phyloP scores from a whole-genome alignment of 2,113 vertebrate genomes.

The Spilogale gracilis region DNA sequence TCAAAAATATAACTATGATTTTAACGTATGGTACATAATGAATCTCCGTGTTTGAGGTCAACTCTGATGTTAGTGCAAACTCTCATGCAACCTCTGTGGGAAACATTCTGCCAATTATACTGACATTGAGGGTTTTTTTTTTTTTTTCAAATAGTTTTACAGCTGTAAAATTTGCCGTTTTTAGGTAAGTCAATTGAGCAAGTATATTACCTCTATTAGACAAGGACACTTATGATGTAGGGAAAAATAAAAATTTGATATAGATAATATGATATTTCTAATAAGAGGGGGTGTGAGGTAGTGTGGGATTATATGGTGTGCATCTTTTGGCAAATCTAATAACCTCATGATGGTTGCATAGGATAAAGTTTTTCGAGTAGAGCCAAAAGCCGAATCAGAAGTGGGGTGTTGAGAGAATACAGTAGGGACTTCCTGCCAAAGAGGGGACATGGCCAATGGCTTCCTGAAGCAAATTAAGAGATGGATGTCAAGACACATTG shows the following conservation, averaged over 20 bases:
- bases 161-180: neutral
- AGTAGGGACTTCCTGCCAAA: neutral
- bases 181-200: neutral
- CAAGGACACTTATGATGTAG: neutral
- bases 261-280: neutral
- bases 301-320: neutral
- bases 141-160: neutral
- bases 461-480: constrained; percentile 8
- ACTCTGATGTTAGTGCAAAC: neutral
- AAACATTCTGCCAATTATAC: constrained; percentile 1
- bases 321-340: neutral
- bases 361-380: neutral
- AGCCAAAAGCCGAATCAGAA: constrained; percentile 32
- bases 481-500: neutral
- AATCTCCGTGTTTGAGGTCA: neutral
- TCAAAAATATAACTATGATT: neutral
- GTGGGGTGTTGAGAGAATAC: neutral
- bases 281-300: neutral
- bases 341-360: neutral
- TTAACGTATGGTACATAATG: neutral
- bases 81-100: neutral
- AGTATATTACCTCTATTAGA: neutral
- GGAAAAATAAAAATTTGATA: neutral
- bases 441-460: neutral
- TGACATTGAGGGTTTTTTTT: neutral